phyloP scores from a whole-genome alignment of 2,888 invertebrate genomes.

The Tetranychus truncatus region DNA sequence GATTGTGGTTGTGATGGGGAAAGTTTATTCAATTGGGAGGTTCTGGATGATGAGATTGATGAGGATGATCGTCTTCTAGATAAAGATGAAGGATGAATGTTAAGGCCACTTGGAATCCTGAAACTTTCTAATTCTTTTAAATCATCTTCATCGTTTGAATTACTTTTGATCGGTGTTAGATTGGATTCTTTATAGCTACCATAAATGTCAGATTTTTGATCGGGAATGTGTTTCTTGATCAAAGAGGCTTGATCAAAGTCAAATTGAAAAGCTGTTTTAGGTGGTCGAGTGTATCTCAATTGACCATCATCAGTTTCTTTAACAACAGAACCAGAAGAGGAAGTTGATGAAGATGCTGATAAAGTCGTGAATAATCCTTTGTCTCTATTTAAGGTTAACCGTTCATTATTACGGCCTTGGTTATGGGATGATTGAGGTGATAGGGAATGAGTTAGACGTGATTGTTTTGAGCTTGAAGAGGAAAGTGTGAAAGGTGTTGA shows the following conservation, averaged over 20 bases:
- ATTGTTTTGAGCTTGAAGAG: neutral
- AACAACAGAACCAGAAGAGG: neutral
- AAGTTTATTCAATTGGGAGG: neutral
- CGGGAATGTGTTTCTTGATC: neutral
- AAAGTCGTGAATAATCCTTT: neutral
- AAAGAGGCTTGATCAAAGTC: neutral
- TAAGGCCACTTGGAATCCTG: neutral
- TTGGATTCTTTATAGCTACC: neutral
- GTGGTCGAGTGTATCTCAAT: neutral
- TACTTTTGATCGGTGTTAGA: neutral
- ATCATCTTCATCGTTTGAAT: constrained; percentile 2
- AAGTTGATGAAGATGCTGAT: neutral
- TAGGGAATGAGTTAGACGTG: neutral
- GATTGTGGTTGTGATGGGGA: neutral
- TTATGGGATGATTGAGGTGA: neutral
- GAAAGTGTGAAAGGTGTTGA: neutral
- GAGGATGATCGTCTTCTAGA: neutral
- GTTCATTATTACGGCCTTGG: neutral
- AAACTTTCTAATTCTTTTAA: constrained; percentile 3
- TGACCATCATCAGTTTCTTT: neutral
- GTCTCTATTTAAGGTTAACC: neutral
- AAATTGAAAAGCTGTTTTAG: constrained; percentile 8
- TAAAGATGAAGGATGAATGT: constrained; percentile 1
- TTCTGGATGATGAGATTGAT: neutral
- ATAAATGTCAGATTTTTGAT: neutral